Base-by-base conservation (phyloP, 2,113 vertebrate genomes). In the Erythrocebus patas region DNA sequence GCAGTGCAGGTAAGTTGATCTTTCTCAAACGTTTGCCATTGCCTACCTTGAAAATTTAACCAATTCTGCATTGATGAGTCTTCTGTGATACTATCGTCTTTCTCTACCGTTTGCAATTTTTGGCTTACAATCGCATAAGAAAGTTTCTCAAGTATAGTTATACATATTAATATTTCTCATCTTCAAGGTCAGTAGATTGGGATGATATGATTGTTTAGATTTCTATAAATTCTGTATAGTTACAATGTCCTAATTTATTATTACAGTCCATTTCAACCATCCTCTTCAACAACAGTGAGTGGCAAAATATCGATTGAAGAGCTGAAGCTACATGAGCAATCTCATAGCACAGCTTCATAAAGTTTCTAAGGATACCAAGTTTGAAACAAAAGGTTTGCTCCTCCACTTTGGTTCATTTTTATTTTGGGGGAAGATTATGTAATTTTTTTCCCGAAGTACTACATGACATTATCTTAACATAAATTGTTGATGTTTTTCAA, bases 391-490 rank as follows among this genome's bases (percentile, higher is more conserved):
- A 94, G 99, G 99, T 88, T 98, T 98, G 99, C 98, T 98, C 99
- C 99, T 96, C 99, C 98, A 97, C 98, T 99, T 98, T 99, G 99
- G 91, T 99, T 99, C 99, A 99, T 99, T 98, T 99, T 99, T 81
- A 99, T 99, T n/a, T 99, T 38, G 99, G 99, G 95, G 99, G 94
- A 99, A 99, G 95, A 99, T 99, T 72, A 99, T 99, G 52, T 99
- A 99, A 98, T 99, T 99, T 99, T 99, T 99, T 99, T 99, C 99
- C 98, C 99, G 99, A 61, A 99, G 99, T 59, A 99, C 98, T 5
- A 99, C 99, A 43, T 99, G 99, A 94, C 99, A 99, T 82, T 98
- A 99, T 99, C 97, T 99, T 99, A 96, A 98, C 87, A 99, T 99
- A 98, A 99, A 99, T 97, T 99, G 98, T 96, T 99, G 99, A 99